These are phyloP conservation scores for Telmatochromis sp. DNA, from an alignment of 2,113 vertebrate species.

Conservation along the genomic window DNA sequence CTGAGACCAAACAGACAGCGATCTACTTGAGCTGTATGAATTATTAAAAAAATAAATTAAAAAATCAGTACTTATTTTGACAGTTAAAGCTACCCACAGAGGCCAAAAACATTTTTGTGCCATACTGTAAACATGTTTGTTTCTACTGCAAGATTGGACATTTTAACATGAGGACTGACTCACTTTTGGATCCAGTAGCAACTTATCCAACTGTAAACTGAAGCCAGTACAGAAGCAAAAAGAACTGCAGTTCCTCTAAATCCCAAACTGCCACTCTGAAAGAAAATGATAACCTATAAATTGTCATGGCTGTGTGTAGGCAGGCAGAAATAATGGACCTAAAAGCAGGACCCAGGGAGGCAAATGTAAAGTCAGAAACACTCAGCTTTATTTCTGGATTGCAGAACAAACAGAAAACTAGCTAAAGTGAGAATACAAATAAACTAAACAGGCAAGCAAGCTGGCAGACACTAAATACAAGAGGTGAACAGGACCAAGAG, in stretches of 20 bases:
- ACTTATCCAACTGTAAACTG: neutral
- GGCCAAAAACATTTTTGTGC: neutral
- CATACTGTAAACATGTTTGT: neutral
- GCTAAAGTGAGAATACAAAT: neutral
- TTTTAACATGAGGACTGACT: neutral
- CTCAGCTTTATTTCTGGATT: neutral
- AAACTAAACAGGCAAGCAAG: neutral
- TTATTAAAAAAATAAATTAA: neutral
- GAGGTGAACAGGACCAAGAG: neutral
- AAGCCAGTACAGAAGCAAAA: neutral
- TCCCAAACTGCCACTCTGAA: neutral
- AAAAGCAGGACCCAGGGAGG: neutral
- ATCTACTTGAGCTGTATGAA: neutral
- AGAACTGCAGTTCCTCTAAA: accelerated
- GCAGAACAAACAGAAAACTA: neutral
- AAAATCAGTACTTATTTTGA: neutral
- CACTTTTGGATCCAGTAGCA: neutral
- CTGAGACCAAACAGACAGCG: neutral
- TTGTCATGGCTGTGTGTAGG: neutral
- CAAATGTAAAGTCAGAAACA: neutral
- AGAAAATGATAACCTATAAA: neutral
- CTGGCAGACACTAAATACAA: neutral
- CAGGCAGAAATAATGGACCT: accelerated
- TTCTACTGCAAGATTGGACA: neutral
- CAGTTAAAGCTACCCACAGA: accelerated